phyloP scores from a whole-genome alignment of 2,113 vertebrate genomes.

The Neopipo cinnamomea region DNA sequence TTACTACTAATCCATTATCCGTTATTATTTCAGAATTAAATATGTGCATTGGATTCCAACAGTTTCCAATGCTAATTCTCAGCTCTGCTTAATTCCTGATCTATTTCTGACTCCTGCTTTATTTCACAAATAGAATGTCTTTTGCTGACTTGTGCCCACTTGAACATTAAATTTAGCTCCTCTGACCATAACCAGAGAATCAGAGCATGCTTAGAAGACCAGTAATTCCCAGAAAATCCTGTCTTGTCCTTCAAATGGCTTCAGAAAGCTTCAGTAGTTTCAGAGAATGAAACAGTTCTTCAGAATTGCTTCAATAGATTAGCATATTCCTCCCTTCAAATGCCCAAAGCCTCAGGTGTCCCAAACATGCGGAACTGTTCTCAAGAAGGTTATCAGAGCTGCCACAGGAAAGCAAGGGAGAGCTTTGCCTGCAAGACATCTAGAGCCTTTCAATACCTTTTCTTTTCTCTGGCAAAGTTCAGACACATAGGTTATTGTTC shows the following conservation, averaged over 20 bases:
- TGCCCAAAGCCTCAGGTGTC: neutral
- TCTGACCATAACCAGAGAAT: neutral
- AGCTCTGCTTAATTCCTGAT: neutral
- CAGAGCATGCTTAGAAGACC: neutral
- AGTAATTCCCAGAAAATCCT: neutral
- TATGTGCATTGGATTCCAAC: neutral
- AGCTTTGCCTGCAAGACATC: neutral
- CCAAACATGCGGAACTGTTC: neutral
- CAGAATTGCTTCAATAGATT: neutral
- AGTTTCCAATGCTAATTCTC: neutral
- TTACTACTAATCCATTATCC: no score
- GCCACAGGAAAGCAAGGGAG: neutral
- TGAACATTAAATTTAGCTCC: neutral
- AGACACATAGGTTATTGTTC: neutral
- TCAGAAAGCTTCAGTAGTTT: neutral
- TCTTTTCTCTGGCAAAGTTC: neutral
- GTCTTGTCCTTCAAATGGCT: neutral
- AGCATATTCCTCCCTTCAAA: neutral
- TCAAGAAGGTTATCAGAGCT: neutral
- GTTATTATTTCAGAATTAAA: neutral
- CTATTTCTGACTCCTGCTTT: neutral
- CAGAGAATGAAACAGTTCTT: neutral
- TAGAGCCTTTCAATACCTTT: neutral
- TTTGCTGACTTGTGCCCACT: neutral
- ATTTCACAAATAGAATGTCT: neutral